Conservation (phyloP, 2,113 vertebrate species). For the Triplophysa rosa region DNA sequence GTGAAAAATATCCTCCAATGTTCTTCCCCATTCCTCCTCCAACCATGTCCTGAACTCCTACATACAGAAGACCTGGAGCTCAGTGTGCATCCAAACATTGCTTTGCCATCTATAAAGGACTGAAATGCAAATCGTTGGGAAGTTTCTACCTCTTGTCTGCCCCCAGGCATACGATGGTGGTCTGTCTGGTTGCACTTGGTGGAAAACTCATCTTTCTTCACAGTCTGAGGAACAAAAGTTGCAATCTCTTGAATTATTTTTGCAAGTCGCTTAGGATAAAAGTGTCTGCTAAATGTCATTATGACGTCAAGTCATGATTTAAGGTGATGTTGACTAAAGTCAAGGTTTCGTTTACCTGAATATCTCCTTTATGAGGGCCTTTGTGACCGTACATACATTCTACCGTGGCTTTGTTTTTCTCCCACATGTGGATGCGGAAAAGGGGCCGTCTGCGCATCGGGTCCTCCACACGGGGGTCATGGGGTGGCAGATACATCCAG, state of each 20-base stretch:
- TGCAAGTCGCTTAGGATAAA: neutral
- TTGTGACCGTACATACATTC: slow-evolving; percentile 99
- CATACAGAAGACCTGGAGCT: slow-evolving; percentile 13
- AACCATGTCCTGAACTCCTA: slow-evolving; percentile 98
- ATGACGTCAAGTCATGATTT: too few species aligned
- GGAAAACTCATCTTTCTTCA: slow-evolving; percentile 95
- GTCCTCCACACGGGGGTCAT: slow-evolving; percentile 94
- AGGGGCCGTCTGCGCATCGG: slow-evolving; percentile 94
- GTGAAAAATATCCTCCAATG: slow-evolving; percentile 96
- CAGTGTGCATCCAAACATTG: neutral
- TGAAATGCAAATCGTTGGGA: neutral
- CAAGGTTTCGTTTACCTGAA: slow-evolving; percentile 78
- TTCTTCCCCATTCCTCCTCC: slow-evolving; percentile 95
- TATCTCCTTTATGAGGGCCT: slow-evolving; percentile 93
- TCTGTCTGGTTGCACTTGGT: slow-evolving; percentile 98
- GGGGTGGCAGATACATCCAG: slow-evolving; percentile 98
- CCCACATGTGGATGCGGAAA: slow-evolving; percentile 92
- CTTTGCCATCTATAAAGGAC: neutral
- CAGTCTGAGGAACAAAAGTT: slow-evolving; percentile 75
- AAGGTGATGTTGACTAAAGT: too few species aligned
- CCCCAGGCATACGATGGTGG: slow-evolving; percentile 95
- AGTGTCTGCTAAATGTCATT: too few species aligned
- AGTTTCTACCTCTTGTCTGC: slow-evolving; percentile 87
- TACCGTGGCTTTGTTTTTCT: slow-evolving; percentile 84
- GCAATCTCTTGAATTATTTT: neutral